Evolutionary conservation across 2,888 invertebrate species (phyloP).

Genomic region (Drosophila hamatofila): DNA sequence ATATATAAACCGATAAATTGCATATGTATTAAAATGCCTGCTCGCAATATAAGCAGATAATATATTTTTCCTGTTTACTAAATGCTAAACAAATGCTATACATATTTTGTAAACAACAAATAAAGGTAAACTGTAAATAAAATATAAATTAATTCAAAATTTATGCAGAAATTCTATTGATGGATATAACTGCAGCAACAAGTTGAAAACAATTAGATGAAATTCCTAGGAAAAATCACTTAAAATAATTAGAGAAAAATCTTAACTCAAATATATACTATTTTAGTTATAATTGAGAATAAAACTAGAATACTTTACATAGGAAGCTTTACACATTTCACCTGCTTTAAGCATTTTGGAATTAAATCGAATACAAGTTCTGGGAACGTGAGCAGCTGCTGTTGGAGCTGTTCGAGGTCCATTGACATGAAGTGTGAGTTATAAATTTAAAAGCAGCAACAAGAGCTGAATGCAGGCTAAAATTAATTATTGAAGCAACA

Average conservation of each 20-base stretch:
- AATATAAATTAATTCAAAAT: not conserved
- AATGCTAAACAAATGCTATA: not conserved
- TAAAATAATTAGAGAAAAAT: not conserved
- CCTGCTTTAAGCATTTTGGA: conserved; percentile 26
- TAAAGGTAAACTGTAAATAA: not conserved
- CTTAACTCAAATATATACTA: not conserved
- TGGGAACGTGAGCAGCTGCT: conserved; percentile 54
- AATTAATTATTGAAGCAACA: conserved; percentile 59
- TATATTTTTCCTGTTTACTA: not conserved
- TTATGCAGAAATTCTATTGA: not conserved
- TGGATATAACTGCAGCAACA: not conserved
- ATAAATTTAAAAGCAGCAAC: conserved; percentile 27
- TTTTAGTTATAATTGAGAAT: not conserved
- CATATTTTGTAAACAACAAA: not conserved
- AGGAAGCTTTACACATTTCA: not conserved
- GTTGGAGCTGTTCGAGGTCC: conserved; percentile 31
- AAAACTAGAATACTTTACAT: not conserved
- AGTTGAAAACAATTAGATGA: not conserved
- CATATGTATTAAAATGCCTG: not conserved
- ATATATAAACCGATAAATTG: not conserved
- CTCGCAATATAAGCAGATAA: conserved; percentile 1
- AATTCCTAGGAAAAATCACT: not conserved
- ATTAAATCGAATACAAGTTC: conserved; percentile 17
- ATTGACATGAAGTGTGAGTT: conserved; percentile 23
- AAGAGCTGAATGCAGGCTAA: conserved; percentile 29